A percentile compares a stretch with the other conserved stretches of the same genome.
Evolutionary conservation across 2,797 vertebrate species (phyloP).

Genomic region (Silurus aristotelis): DNA sequence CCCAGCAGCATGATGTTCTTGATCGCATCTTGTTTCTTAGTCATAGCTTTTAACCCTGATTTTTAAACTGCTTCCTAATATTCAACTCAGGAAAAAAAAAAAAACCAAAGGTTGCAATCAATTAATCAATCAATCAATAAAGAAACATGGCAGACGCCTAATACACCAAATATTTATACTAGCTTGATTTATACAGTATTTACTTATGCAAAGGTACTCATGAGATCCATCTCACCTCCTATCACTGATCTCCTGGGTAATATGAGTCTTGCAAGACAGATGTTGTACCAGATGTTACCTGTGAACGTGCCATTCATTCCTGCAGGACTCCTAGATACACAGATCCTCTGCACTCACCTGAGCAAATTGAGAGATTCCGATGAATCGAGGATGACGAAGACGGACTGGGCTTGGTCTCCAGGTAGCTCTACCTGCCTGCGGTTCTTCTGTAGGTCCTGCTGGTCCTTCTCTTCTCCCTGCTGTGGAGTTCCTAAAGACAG

Average conservation of each 20-base stretch:
- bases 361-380: slow-evolving; percentile 70
- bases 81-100: neutral
- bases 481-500: slow-evolving; percentile 43
- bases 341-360: slow-evolving; percentile 64
- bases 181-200: neutral
- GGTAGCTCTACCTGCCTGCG: slow-evolving; percentile 40
- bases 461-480: slow-evolving; percentile 47
- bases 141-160: neutral
- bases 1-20: no score
- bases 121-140: neutral
- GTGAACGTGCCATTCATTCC: neutral
- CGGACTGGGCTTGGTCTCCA: slow-evolving; percentile 68
- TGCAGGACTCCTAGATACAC: neutral
- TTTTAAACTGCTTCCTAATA: no score
- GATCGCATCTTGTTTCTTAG: no score
- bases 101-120: neutral
- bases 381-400: slow-evolving; percentile 74
- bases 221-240: neutral
- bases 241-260: neutral
- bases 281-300: neutral
- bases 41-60: no score
- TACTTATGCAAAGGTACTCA: neutral
- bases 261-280: neutral
- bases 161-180: neutral
- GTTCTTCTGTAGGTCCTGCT: slow-evolving; percentile 32